A percentile compares a stretch with the other conserved stretches of the same genome.
Conservation (phyloP, 1,140 invertebrate genomes). For the Panagrolaimus sp. region DNA sequence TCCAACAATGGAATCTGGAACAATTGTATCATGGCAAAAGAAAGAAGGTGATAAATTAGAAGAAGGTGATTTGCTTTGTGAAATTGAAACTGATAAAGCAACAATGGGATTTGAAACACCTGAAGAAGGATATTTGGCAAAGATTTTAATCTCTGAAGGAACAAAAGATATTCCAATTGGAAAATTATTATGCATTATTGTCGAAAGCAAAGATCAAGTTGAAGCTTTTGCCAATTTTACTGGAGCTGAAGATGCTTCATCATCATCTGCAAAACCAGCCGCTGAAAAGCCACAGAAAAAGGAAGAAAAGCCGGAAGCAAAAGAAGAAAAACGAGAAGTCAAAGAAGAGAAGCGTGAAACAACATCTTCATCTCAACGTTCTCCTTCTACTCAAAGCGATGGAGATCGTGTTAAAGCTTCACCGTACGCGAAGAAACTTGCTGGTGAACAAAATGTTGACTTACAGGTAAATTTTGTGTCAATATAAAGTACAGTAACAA, state of each 20-base stretch:
- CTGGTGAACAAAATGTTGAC: slow-evolving; percentile 69
- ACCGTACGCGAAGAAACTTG: slow-evolving; percentile 83
- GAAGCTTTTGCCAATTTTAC: slow-evolving; percentile 69
- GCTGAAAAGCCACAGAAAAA: slow-evolving; percentile 29
- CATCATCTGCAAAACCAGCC: slow-evolving; percentile 61
- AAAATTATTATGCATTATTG: slow-evolving; percentile 72
- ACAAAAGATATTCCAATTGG: slow-evolving; percentile 72
- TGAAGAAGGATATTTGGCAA: slow-evolving; percentile 94
- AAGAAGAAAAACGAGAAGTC: too few species aligned
- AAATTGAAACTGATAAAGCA: slow-evolving; percentile 99
- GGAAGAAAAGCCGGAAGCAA: too few species aligned
- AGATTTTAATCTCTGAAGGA: slow-evolving; percentile 75
- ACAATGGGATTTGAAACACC: slow-evolving; percentile 99
- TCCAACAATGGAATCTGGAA: slow-evolving; percentile 96
- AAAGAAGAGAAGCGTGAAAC: too few species aligned
- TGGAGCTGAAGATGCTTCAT: slow-evolving; percentile 17
- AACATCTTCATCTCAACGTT: too few species aligned
- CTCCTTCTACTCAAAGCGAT: slow-evolving; percentile 33
- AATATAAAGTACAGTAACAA: slow-evolving; percentile 18
- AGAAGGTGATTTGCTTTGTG: slow-evolving; percentile 85
- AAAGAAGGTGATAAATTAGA: slow-evolving; percentile 78
- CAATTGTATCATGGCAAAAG: slow-evolving; percentile 94
- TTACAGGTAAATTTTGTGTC: slow-evolving; percentile 23
- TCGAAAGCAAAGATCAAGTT: slow-evolving; percentile 67
- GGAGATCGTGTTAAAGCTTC: slow-evolving; percentile 74